Conservation (phyloP, 2,113 vertebrate genomes). For the Ranitomeya variabilis region DNA sequence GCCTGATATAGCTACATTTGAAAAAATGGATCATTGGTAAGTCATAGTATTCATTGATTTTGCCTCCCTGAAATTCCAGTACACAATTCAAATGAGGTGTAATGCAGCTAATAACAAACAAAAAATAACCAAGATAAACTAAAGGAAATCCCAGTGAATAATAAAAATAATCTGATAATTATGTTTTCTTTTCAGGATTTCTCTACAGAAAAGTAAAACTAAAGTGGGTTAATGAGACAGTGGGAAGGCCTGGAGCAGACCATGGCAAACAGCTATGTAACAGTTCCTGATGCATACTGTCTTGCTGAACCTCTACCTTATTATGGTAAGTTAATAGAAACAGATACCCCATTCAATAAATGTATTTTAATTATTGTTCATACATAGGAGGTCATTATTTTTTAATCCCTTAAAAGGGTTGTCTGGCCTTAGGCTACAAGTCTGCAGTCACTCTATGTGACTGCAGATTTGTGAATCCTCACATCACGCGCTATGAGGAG, state of each 20-base stretch:
- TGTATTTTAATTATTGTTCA: neutral
- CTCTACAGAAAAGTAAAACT: slow-evolving; percentile 17
- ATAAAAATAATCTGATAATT: neutral
- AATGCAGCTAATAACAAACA: too few relatives aligned
- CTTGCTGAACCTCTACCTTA: slow-evolving; percentile 81
- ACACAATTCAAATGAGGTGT: neutral
- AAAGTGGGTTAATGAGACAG: slow-evolving; percentile 77
- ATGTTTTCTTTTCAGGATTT: slow-evolving; percentile 59
- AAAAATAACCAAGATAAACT: neutral
- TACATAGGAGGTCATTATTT: neutral
- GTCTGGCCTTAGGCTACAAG: too few relatives aligned
- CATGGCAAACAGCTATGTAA: slow-evolving; percentile 83
- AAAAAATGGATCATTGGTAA: neutral
- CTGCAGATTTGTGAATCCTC: too few relatives aligned
- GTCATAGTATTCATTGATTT: neutral
- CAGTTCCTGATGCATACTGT: slow-evolving; percentile 79
- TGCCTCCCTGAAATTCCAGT: neutral
- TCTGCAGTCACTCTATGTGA: too few relatives aligned
- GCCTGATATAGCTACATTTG: neutral
- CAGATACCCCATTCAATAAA: neutral
- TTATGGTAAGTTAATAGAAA: slow-evolving; percentile 77
- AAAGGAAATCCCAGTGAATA: neutral
- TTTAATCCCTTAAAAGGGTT: too few relatives aligned
- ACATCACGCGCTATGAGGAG: too few relatives aligned
- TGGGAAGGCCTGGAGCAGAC: slow-evolving; percentile 77